Conservation (phyloP, 2,888 invertebrate species). For the Xestia sexstrigata region DNA sequence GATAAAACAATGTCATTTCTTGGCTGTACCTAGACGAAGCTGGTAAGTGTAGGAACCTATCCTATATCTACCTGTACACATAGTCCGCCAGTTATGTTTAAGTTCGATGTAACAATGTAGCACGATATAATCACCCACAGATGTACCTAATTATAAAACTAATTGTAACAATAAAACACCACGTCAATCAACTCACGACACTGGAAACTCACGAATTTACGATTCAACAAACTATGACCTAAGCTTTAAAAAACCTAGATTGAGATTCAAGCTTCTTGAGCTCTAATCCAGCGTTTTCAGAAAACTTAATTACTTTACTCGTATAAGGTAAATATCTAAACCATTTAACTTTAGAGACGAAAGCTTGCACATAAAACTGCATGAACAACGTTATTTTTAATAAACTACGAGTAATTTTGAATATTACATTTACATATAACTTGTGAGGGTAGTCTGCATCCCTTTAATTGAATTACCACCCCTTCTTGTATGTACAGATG, state of each 20-base stretch:
- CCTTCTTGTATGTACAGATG: slow-evolving; percentile 21
- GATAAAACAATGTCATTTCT: not conserved
- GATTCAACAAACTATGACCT: not conserved
- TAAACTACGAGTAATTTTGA: slow-evolving; percentile 27
- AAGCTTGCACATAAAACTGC: not conserved
- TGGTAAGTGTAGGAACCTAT: not conserved
- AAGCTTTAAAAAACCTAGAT: not conserved
- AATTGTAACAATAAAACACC: not conserved
- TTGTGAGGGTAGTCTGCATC: slow-evolving; percentile 18
- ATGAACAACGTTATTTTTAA: slow-evolving; percentile 29
- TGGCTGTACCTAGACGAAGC: not conserved
- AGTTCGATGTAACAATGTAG: not conserved
- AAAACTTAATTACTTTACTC: not conserved
- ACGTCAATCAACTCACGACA: slow-evolving; percentile 4
- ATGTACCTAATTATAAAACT: not conserved
- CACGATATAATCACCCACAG: not conserved
- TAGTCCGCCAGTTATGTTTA: too few relatives aligned
- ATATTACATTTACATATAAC: slow-evolving; percentile 22
- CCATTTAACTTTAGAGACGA: not conserved
- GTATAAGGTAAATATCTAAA: not conserved
- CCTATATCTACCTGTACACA: not conserved
- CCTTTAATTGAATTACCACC: slow-evolving; percentile 27
- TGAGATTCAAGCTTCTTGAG: too few relatives aligned
- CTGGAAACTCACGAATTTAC: not conserved
- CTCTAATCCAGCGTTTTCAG: not conserved